Conservation (phyloP, 2,113 vertebrate species). For the Pycnonotus jocosus region DNA sequence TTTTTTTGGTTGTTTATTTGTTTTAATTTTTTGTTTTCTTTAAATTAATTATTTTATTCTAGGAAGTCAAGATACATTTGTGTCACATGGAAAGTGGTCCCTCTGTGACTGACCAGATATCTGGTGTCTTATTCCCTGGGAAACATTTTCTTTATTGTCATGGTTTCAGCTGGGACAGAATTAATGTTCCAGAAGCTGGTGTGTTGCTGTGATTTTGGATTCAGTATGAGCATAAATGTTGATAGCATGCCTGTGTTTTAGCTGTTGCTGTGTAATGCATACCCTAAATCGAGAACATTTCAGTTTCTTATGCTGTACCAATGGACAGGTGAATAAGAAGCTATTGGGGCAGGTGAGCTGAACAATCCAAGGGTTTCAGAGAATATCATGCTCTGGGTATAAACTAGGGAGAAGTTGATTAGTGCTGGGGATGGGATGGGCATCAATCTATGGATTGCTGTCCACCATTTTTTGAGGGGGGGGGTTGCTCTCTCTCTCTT, state of each 20-base stretch:
- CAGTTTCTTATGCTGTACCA: not conserved
- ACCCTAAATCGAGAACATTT: not conserved
- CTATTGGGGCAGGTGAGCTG: not conserved
- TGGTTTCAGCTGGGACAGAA: not conserved
- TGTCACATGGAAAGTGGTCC: not conserved
- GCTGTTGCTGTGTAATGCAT: not conserved
- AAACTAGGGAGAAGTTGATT: not conserved
- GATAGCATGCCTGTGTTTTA: rapidly evolving
- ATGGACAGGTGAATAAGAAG: not conserved
- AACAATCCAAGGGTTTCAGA: not conserved
- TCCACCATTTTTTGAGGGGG: too few species aligned
- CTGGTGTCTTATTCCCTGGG: not conserved
- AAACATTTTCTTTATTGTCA: not conserved
- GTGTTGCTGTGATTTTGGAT: not conserved
- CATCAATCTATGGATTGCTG: not conserved
- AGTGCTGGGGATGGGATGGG: not conserved
- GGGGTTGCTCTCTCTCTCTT: too few species aligned
- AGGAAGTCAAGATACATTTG: not conserved
- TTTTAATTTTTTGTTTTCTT: not conserved
- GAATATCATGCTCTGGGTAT: not conserved
- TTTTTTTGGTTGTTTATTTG: not conserved
- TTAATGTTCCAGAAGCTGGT: not conserved
- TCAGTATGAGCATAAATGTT: not conserved
- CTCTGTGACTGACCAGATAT: not conserved
- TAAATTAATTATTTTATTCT: not conserved